phyloP scores from a whole-genome alignment of 2,113 vertebrate genomes.

The Orycteropus afer region DNA sequence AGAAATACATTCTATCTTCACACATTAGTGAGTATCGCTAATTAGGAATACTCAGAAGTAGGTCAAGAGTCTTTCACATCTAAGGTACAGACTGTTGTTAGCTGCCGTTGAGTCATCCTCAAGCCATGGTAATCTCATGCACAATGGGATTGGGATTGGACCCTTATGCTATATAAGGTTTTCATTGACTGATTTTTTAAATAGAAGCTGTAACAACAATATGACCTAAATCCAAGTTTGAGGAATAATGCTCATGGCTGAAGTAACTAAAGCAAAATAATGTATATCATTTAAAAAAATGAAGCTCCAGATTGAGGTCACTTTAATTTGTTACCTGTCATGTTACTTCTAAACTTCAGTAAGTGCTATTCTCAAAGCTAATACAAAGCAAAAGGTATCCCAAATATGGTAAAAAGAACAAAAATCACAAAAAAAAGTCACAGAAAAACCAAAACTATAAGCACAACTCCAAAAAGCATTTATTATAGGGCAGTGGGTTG shows the following conservation, averaged over 20 bases:
- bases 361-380: neutral
- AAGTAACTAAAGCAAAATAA: neutral
- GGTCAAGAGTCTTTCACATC: neutral
- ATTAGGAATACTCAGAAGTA: neutral
- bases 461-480: neutral
- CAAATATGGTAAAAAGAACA: neutral
- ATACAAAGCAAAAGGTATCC: neutral
- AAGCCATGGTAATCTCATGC: no score
- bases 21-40: no score
- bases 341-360: neutral
- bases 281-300: neutral
- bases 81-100: neutral
- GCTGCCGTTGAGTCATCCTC: no score
- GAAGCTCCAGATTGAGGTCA: neutral
- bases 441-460: neutral
- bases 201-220: neutral
- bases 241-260: neutral
- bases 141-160: no score
- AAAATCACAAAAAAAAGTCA: neutral
- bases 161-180: no score
- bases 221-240: neutral
- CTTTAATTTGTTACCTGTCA: neutral
- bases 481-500: neutral
- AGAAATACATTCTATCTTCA: neutral
- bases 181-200: neutral